These are phyloP conservation scores for Glandiceps talaboti DNA, from an alignment of 53 echinoderm and acorn worm species.

Conservation along the genomic window DNA sequence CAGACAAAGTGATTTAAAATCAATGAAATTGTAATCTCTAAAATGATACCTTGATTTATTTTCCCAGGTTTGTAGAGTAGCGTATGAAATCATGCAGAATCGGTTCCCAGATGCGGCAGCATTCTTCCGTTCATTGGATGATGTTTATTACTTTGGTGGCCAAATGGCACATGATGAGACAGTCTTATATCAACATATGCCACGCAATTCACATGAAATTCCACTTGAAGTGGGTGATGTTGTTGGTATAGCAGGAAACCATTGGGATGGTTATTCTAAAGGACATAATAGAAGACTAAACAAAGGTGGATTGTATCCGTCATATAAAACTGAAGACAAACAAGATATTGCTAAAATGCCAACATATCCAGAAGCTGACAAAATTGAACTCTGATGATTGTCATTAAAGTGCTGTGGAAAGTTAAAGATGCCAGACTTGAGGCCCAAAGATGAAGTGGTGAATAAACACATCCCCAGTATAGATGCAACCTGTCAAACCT, in stretches of 20 bases:
- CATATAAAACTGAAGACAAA: conserved; percentile 79
- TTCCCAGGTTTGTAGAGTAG: conserved; percentile 85
- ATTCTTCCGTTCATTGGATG: conserved; percentile 82
- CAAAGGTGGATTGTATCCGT: conserved; percentile 66
- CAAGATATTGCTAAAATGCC: conserved; percentile 72
- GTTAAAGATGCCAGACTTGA: no score
- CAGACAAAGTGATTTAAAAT: no score
- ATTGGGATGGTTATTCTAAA: conserved; percentile 93
- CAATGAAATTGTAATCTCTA: no score
- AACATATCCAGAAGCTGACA: conserved; percentile 47
- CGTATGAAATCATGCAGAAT: conserved; percentile 91
- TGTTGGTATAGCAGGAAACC: conserved; percentile 83
- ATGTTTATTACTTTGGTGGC: conserved; percentile 86
- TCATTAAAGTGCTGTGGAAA: no score
- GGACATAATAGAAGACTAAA: conserved; percentile 40
- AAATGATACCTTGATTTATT: conserved; percentile 4
- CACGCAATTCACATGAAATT: conserved; percentile 42
- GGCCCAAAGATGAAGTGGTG: no score
- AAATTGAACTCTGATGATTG: not conserved
- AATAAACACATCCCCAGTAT: no score
- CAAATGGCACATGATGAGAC: conserved; percentile 72
- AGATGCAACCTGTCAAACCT: no score
- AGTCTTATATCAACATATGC: conserved; percentile 60
- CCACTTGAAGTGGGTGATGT: conserved; percentile 55
- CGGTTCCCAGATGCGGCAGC: conserved; percentile 48